Evolutionary conservation across 2,113 vertebrate species (phyloP).

Genomic region (Engystomops pustulosus): DNA sequence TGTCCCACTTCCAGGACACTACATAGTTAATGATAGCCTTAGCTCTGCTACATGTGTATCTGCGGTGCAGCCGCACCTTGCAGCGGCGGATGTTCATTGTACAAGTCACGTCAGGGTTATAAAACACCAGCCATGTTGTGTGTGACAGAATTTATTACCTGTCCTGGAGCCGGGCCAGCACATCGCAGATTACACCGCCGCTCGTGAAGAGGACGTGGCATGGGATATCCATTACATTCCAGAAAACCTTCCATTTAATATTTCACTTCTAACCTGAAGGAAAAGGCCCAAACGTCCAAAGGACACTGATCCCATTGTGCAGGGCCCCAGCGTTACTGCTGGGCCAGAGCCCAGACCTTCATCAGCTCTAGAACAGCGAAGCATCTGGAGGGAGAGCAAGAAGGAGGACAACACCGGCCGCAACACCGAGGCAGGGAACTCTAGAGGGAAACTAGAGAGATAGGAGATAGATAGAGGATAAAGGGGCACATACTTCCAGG

Average conservation of each 20-base stretch:
- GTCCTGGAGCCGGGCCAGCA: conserved; percentile 27
- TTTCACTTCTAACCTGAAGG: conserved; percentile 21
- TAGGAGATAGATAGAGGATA: background rate
- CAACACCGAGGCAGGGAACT: background rate
- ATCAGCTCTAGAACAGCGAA: background rate
- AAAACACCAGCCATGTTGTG: conserved; percentile 46
- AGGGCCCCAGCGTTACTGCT: background rate
- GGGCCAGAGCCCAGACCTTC: background rate
- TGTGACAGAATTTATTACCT: conserved; percentile 51
- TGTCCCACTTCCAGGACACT: too few relatives aligned
- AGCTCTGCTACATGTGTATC: background rate
- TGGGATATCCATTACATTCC: conserved; percentile 35
- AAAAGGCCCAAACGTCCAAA: background rate
- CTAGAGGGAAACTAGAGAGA: background rate
- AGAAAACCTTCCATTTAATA: background rate
- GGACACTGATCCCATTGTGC: conserved; percentile 37
- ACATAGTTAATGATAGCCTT: too few relatives aligned
- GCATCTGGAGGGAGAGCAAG: background rate
- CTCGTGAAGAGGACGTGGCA: conserved; percentile 1
- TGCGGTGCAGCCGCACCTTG: background rate
- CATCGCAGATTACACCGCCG: conserved; percentile 21
- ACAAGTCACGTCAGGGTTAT: conserved; percentile 34
- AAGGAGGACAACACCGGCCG: background rate
- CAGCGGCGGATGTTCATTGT: conserved; percentile 24
- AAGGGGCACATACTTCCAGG: too few relatives aligned